A percentile compares a stretch with the other conserved stretches of the same genome.
Conservation (phyloP, 2,113 vertebrate genomes). For the Mus musculus region GRCm39 chr11:45934501-45935000, state of each 20-base stretch:
- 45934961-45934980: background rate
- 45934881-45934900: background rate
- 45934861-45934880: background rate
- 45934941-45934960: background rate
- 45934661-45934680: no score
- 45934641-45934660: no score
- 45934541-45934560: no score
- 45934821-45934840: accelerated
- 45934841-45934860: background rate
- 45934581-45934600: no score
- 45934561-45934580: no score
- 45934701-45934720: background rate
- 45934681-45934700: no score
- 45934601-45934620: no score
- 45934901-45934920: background rate
- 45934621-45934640: no score
- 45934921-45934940: background rate
- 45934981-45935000: background rate
- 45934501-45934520: background rate
- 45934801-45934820: background rate
- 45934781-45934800: background rate
- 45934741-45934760: background rate
- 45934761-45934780: background rate
- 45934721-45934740: background rate
- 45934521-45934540: background rate